phyloP scores from a whole-genome alignment of 2,797 vertebrate species.

The Sebastes dallii region DNA sequence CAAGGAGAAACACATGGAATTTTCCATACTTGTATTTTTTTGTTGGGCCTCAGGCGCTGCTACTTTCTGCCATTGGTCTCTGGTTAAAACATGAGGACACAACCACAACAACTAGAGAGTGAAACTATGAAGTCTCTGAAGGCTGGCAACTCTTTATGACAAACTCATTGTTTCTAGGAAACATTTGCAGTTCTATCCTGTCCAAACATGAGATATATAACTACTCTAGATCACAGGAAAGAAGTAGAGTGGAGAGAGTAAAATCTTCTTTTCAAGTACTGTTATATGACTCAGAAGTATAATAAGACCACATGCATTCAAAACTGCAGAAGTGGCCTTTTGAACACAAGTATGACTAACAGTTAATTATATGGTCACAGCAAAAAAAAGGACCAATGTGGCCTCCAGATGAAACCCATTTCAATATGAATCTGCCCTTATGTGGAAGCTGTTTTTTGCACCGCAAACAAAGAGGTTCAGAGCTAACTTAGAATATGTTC shows the following conservation, averaged over 20 bases:
- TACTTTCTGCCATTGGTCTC: constrained; percentile 10
- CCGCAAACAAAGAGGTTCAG: not conserved
- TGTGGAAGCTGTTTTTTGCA: not conserved
- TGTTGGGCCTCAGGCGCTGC: not conserved
- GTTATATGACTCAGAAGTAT: not conserved
- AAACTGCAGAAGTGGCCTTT: not conserved
- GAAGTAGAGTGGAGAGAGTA: not conserved
- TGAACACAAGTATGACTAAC: constrained; percentile 47
- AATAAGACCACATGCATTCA: not conserved
- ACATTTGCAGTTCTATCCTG: not conserved
- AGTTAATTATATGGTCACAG: constrained; percentile 47
- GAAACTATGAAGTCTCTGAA: not conserved
- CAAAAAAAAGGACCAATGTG: constrained; percentile 15
- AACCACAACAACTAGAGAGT: not conserved
- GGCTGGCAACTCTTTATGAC: not conserved
- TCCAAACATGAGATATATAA: not conserved
- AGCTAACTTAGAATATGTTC: not conserved
- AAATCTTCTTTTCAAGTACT: not conserved
- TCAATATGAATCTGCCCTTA: not conserved
- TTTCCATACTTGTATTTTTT: constrained; percentile 60
- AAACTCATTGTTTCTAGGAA: not conserved
- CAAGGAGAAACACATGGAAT: constrained; percentile 44
- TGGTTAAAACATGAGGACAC: constrained; percentile 8
- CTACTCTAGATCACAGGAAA: not conserved
- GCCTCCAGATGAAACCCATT: constrained; percentile 40